Base-by-base conservation (phyloP, 2,888 invertebrate species). In the Rapana venosa region DNA sequence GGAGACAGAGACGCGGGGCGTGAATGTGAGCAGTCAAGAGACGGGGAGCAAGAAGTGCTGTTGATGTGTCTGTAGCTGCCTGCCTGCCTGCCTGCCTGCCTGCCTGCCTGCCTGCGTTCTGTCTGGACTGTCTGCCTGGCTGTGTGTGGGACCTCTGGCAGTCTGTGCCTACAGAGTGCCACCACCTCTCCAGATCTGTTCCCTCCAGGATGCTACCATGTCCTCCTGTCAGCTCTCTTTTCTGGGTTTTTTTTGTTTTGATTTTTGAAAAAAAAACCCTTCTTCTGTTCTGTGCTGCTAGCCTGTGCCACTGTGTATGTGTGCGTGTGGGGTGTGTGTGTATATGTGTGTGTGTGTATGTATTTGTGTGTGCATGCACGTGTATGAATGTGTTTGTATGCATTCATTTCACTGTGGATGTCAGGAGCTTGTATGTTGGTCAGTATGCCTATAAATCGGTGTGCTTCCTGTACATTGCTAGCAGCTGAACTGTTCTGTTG, bases 1-100 rank as follows among this genome's bases (percentile, higher is more conserved):
- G 91, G 94, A 94, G 89, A 89, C 94, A 85, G 94, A 94, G 92
- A 93, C 94, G 56, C 91, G 91, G 47, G 93, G 93, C 74, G 91
- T 94, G 86, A 94, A 94, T 88, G 93, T 94, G 56, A 92, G 90
- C 88, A 88, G 77, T 35, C 89, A 88, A 79, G 91, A 91, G 56
- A 87, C 90, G 4, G 83, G 90, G 26, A 87, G 90, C 88, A 91
- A 83, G 85, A 90, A 90, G 79, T 91, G 91, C 87, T 91, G 91
- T 88, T 91, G 90, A 91, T 88, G 35, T 70, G 66, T 17, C 15
- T 26, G 47, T 47, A 47, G 47, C 47, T 47, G 36, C 74, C n/a
- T 26, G n/a, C 74, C 74, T n/a, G 6, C 66, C 66, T 66, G 22
- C 17, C 22, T 22, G 13, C 77, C 13, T 32, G 32, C 32, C 15